Base-by-base conservation (phyloP, 2,797 vertebrate genomes). In the Propithecus deckenii region DNA sequence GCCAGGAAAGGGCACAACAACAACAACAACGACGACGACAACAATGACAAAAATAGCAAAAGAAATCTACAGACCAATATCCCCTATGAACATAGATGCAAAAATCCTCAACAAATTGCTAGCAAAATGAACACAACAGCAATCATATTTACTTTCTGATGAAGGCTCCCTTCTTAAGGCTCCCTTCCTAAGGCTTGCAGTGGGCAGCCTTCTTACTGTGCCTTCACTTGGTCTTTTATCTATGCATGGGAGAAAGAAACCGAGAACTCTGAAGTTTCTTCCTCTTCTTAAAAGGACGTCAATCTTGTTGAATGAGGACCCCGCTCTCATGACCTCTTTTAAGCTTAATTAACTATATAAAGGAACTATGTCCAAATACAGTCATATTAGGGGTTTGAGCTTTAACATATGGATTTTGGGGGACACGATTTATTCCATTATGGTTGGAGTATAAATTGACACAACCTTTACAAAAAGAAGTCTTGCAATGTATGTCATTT, bases 321-420 rank as follows among this genome's bases (percentile, higher is more conserved):
- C 23, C 32, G 65, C 5, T 41, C 3, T 48, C 13, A n/a, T 25
- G 8, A 63, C 0, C 13, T 83, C 7, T 50, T 41, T 14, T 75
- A 83, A 41, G 9, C 15, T 28, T 78, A 11, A 35, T 78, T 61
- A 2, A 2, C 28, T 74, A 14, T 17, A 32, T 13, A 52, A 75
- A 46, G 6, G 0, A 22, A 14, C 0, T 85, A 18, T 65, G 20
- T 85, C 13, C 41, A 43, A 41, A 61, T 32, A n/a, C 0, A 35
- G 9, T 59, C 9, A 38, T 2, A 35, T 25, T 32, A 3, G 5
- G 13, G 35, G 3, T 15, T 9, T 11, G 4, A 0, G 4, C 4
- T 67, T 83, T 14, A 28, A 12, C 17, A 35, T 23, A n/a, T 4
- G 35, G 92, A 76, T 32, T 41, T 63, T 11, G 12, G 15, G 4